Evolutionary conservation across 1,140 invertebrate species (phyloP).

Genomic region (Sipha flava): DNA sequence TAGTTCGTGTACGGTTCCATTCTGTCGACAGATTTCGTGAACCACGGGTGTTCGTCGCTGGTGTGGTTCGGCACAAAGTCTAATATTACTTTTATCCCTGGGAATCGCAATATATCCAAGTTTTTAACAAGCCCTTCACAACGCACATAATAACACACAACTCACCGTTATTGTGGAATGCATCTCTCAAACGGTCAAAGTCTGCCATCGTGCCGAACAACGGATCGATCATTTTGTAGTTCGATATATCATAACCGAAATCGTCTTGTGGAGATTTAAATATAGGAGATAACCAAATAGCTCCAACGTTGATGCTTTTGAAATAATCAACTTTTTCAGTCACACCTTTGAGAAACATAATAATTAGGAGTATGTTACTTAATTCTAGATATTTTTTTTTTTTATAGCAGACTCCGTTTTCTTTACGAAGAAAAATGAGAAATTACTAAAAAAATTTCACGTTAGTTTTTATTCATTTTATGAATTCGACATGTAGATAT

Average conservation of each 20-base stretch:
- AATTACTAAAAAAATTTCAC: no score
- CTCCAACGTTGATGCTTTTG: conserved; percentile 54
- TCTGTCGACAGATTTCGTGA: conserved; percentile 54
- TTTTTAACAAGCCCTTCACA: no score
- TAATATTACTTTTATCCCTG: conserved; percentile 67
- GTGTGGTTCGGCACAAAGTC: conserved; percentile 82
- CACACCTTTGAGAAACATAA: conserved; percentile 48
- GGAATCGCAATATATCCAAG: conserved; percentile 33
- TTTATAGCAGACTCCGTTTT: no score
- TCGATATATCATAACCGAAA: conserved; percentile 64
- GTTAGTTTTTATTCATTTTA: no score
- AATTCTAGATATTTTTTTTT: conserved; percentile 43
- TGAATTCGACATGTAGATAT: no score
- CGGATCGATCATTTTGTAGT: conserved; percentile 49
- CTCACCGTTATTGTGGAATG: conserved; percentile 36
- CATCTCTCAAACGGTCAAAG: conserved; percentile 51
- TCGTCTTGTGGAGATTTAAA: conserved; percentile 60
- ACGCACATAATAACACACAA: no score
- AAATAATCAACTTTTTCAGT: conserved; percentile 55
- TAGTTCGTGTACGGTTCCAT: conserved; percentile 60
- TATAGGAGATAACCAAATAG: conserved; percentile 64
- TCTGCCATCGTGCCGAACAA: conserved; percentile 50
- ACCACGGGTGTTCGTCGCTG: conserved; percentile 70
- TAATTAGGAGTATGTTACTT: no score
- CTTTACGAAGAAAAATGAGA: no score